Percentiles rank a stretch among this genome's conserved stretches.
phyloP scores from a whole-genome alignment of 2,113 vertebrate genomes.

The Oostethus manadensis region DNA sequence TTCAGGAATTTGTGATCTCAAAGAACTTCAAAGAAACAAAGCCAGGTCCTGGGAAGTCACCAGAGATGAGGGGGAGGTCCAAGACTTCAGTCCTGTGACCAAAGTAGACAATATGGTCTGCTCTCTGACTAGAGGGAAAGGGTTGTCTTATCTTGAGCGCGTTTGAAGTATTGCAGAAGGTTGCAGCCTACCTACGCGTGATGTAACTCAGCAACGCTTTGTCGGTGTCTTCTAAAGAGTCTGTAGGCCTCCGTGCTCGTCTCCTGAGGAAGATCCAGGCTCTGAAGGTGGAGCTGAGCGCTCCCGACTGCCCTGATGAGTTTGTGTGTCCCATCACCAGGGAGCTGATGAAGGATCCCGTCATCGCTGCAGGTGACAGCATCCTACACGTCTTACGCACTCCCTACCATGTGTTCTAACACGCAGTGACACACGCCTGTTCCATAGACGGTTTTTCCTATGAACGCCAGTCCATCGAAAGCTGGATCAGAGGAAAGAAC shows the following conservation, averaged over 20 bases:
- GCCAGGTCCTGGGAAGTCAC: no score
- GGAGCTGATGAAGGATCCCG: slow-evolving; percentile 84
- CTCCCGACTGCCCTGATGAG: slow-evolving; percentile 76
- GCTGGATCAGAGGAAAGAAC: slow-evolving; percentile 80
- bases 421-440: not conserved
- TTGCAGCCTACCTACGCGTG: no score
- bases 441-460: slow-evolving; percentile 88
- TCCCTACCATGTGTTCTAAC: not conserved
- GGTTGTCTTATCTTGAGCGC: no score
- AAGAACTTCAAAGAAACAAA: no score
- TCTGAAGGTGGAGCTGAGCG: slow-evolving; percentile 62
- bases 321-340: slow-evolving; percentile 86
- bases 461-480: slow-evolving; percentile 85
- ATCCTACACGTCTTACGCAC: not conserved
- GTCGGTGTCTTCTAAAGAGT: slow-evolving; percentile 66
- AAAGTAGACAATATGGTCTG: no score
- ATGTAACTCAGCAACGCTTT: not conserved
- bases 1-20: no score
- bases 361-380: slow-evolving; percentile 81
- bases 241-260: slow-evolving; percentile 77
- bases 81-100: no score
- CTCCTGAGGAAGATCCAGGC: slow-evolving; percentile 77
- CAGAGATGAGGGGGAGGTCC: no score
- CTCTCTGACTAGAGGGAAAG: no score
- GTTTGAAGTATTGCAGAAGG: no score